These are phyloP conservation scores for Drosophila putrida DNA, from an alignment of 2,888 invertebrate genomes.

Conservation along the genomic window DNA sequence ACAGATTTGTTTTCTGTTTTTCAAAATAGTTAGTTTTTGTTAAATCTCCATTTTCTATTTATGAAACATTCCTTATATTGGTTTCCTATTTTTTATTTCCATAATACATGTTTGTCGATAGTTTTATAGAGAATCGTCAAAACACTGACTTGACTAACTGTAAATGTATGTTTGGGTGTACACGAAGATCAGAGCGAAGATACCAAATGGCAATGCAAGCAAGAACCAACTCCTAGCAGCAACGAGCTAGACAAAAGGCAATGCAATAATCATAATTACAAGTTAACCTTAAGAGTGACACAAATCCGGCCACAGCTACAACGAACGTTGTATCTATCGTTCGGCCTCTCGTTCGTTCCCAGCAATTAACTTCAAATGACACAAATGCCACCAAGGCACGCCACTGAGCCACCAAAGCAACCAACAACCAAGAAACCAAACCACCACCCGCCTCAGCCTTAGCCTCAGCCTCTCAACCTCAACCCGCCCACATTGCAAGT, in stretches of 20 bases:
- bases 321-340: slow-evolving; percentile 6
- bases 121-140: too few relatives aligned
- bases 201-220: slow-evolving; percentile 37
- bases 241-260: slow-evolving; percentile 52
- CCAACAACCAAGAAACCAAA: slow-evolving; percentile 25
- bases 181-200: slow-evolving; percentile 36
- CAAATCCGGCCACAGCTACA: slow-evolving; percentile 63
- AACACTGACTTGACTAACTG: background rate
- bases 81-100: too few relatives aligned
- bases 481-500: slow-evolving; percentile 68
- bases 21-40: too few relatives aligned
- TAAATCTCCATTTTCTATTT: too few relatives aligned
- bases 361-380: slow-evolving; percentile 81
- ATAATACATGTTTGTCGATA: too few relatives aligned
- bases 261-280: slow-evolving; percentile 75
- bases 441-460: slow-evolving; percentile 51
- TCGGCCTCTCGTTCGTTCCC: slow-evolving; percentile 71
- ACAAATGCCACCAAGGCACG: slow-evolving; percentile 79
- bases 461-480: slow-evolving; percentile 30
- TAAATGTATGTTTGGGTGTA: slow-evolving; percentile 8
- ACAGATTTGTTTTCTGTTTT: too few relatives aligned
- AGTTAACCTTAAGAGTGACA: slow-evolving; percentile 81
- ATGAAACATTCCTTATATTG: too few relatives aligned
- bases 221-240: slow-evolving; percentile 53
- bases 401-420: slow-evolving; percentile 42